Conservation (phyloP, 2,888 invertebrate species). For the Linnaemya tessellans region DNA sequence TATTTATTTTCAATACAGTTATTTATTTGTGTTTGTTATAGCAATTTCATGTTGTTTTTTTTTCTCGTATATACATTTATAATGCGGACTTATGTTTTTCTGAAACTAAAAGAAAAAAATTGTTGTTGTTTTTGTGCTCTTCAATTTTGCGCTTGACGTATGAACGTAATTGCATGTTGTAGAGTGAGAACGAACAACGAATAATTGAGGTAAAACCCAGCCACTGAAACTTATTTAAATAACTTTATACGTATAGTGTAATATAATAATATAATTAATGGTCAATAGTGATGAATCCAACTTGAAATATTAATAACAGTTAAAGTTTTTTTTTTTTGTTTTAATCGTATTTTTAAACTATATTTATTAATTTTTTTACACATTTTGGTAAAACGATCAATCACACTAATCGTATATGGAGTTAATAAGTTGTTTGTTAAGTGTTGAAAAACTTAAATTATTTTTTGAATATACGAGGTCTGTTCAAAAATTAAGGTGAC, state of each 20-base stretch:
- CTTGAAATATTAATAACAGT: constrained; percentile 30
- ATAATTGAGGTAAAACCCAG: constrained; percentile 47
- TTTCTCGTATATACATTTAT: not conserved
- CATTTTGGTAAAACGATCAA: no score
- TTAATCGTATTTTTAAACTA: no score
- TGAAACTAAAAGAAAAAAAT: not conserved
- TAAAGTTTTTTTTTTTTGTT: not conserved
- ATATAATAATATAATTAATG: constrained; percentile 51
- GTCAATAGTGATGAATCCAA: constrained; percentile 46
- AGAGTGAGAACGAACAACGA: constrained; percentile 11
- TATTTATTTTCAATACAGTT: constrained; percentile 26
- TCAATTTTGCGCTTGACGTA: constrained; percentile 32
- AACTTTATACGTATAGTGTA: constrained; percentile 19
- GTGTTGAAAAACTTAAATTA: no score
- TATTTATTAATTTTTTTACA: no score
- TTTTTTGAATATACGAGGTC: no score
- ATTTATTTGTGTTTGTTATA: constrained; percentile 9
- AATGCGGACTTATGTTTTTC: not conserved
- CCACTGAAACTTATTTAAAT: constrained; percentile 19
- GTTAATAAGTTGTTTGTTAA: no score
- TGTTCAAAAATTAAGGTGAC: no score
- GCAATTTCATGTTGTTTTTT: not conserved
- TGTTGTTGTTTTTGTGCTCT: not conserved
- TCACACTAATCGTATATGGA: no score
- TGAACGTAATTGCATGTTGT: constrained; percentile 49